Conservation (phyloP, 2,113 vertebrate genomes). For the Condylura cristata region DNA sequence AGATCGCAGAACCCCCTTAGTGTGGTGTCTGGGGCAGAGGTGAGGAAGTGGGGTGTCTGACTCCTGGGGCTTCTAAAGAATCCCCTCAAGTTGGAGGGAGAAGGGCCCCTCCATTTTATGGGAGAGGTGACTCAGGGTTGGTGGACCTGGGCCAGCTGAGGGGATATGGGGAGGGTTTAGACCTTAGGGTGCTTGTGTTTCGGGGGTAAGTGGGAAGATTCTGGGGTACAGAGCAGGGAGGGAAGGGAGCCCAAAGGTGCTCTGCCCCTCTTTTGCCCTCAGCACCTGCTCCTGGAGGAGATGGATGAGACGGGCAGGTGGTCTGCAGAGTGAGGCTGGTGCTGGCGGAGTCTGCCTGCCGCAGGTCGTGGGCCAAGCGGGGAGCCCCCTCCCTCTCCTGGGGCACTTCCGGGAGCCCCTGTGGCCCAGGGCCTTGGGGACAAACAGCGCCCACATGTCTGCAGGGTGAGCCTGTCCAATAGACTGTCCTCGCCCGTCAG, state of each 20-base stretch:
- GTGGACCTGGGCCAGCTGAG: not conserved
- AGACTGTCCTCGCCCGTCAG: not conserved
- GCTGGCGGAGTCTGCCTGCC: not conserved
- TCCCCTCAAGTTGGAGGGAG: not conserved
- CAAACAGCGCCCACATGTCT: not conserved
- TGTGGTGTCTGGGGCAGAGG: not conserved
- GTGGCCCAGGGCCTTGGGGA: not conserved
- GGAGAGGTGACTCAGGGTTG: not conserved
- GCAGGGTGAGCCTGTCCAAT: not conserved
- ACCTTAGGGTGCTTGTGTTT: not conserved
- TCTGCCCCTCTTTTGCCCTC: not conserved
- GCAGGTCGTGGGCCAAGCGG: accelerated
- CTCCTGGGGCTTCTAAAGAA: not conserved
- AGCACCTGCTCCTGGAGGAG: slow-evolving; percentile 61
- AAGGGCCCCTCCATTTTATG: not conserved
- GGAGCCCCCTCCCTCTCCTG: not conserved
- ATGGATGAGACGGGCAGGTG: slow-evolving; percentile 35
- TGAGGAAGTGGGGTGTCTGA: not conserved
- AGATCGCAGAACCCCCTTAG: not conserved
- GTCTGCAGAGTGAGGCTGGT: not conserved
- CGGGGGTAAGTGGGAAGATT: not conserved
- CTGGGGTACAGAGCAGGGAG: not conserved
- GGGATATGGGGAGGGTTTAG: not conserved
- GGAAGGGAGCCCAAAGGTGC: not conserved
- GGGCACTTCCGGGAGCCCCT: not conserved